Evolutionary conservation across 2,888 invertebrate species (phyloP).

Genomic region (Scotopteryx bipunctaria): DNA sequence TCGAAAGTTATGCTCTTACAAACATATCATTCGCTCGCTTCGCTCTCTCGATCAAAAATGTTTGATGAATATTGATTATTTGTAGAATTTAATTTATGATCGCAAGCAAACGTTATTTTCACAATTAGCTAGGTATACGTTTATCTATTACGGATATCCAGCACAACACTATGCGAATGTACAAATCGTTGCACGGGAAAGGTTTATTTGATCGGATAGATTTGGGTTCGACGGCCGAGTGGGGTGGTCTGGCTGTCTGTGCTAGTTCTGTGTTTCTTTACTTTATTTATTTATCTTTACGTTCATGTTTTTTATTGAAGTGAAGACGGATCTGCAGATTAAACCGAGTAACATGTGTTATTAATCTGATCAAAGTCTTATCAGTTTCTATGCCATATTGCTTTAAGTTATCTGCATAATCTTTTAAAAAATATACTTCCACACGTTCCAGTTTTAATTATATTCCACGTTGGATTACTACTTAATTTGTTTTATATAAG

Average conservation of each 20-base stretch:
- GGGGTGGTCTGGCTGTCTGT: conserved; percentile 52
- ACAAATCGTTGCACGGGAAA: conserved; percentile 61
- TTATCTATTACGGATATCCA: not conserved
- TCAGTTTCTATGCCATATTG: no score
- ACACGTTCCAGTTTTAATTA: no score
- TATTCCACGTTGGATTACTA: no score
- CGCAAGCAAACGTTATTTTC: no score
- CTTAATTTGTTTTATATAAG: not conserved
- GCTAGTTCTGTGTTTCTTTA: conserved; percentile 21
- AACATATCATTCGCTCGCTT: no score
- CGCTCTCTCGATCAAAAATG: no score
- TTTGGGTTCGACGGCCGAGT: conserved; percentile 56
- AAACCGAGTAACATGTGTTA: conserved; percentile 1
- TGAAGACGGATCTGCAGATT: conserved; percentile 7
- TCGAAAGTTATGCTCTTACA: no score
- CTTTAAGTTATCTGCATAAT: no score
- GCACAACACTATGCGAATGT: conserved; percentile 49
- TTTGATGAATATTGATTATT: no score
- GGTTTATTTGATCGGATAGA: conserved; percentile 58
- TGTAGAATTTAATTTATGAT: no score
- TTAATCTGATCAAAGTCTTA: conserved; percentile 7
- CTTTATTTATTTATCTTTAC: conserved; percentile 25
- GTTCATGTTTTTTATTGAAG: conserved; percentile 6
- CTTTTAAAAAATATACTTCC: no score
- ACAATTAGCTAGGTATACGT: no score